These are phyloP conservation scores for Scolopax bukidnonensis DNA, from an alignment of 2,797 vertebrate genomes.

Conservation along the genomic window DNA sequence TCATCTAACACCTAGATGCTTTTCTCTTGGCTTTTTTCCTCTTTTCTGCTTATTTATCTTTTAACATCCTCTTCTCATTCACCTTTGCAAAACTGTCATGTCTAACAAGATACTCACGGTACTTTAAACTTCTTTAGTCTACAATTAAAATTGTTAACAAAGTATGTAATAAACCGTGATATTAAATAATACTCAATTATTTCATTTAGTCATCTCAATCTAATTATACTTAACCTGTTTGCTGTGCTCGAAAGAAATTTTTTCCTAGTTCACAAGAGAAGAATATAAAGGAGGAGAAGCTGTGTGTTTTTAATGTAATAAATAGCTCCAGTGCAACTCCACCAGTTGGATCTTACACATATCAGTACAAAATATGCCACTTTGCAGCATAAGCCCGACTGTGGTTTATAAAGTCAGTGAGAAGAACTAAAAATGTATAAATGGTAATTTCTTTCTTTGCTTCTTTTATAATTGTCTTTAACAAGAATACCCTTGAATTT, in stretches of 20 bases:
- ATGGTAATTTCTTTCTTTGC: constrained; percentile 51
- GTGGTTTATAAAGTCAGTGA: constrained; percentile 44
- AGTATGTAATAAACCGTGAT: constrained; percentile 30
- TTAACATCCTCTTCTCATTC: constrained; percentile 74
- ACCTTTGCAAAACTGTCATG: constrained; percentile 58
- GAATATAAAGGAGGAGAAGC: not conserved
- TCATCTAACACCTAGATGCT: constrained; percentile 78
- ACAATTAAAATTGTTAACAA: constrained; percentile 45
- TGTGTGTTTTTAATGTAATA: constrained; percentile 26
- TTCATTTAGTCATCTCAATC: constrained; percentile 44
- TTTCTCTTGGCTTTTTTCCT: constrained; percentile 30
- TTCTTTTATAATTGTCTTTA: constrained; percentile 51
- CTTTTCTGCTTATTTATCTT: constrained; percentile 73
- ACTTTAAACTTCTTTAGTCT: constrained; percentile 15
- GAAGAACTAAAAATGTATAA: constrained; percentile 56
- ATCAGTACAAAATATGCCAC: constrained; percentile 20
- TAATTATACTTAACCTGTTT: constrained; percentile 54
- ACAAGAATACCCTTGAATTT: constrained; percentile 24
- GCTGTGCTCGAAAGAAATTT: constrained; percentile 43
- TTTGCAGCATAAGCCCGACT: not conserved
- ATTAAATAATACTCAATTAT: constrained; percentile 56
- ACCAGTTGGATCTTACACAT: not conserved
- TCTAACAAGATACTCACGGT: constrained; percentile 57
- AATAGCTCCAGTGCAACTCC: constrained; percentile 34
- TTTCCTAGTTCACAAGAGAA: not conserved